These are phyloP conservation scores for Steinernema feltiae DNA, from an alignment of 1,140 invertebrate species.

Conservation along the genomic window DNA sequence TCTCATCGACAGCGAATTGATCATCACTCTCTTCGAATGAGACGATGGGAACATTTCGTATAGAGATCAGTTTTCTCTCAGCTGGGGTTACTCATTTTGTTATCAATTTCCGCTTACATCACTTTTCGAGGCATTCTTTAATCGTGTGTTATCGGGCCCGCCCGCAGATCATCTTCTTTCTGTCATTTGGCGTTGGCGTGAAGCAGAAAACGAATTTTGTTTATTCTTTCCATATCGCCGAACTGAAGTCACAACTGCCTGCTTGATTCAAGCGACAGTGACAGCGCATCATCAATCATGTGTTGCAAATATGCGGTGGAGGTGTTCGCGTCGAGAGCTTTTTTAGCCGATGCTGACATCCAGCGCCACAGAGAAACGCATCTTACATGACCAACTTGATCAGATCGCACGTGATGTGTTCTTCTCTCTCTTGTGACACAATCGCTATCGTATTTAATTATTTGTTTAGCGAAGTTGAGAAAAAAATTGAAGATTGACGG, in stretches of 20 bases:
- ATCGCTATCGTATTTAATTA: not conserved
- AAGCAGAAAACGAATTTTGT: not conserved
- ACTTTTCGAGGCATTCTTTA: too few relatives aligned
- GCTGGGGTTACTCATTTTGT: not conserved
- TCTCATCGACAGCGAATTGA: too few relatives aligned
- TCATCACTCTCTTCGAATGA: too few relatives aligned
- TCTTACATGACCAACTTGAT: too few relatives aligned
- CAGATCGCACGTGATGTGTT: too few relatives aligned
- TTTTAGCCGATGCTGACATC: too few relatives aligned
- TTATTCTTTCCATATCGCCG: not conserved
- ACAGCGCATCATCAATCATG: not conserved
- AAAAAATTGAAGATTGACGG: not conserved
- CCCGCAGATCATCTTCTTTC: not conserved
- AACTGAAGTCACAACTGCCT: not conserved
- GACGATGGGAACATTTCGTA: too few relatives aligned
- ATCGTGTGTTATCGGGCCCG: too few relatives aligned
- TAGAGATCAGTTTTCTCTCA: too few relatives aligned
- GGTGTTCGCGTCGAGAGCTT: too few relatives aligned
- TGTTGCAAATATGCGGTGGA: not conserved
- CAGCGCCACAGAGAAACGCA: too few relatives aligned
- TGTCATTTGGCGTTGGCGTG: not conserved
- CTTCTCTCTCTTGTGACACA: not conserved
- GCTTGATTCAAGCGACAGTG: not conserved
- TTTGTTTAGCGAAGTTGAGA: not conserved
- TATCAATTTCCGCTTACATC: not conserved